These are phyloP conservation scores for Calameuta pallipes DNA, from an alignment of 2,888 invertebrate genomes.

Conservation along the genomic window DNA sequence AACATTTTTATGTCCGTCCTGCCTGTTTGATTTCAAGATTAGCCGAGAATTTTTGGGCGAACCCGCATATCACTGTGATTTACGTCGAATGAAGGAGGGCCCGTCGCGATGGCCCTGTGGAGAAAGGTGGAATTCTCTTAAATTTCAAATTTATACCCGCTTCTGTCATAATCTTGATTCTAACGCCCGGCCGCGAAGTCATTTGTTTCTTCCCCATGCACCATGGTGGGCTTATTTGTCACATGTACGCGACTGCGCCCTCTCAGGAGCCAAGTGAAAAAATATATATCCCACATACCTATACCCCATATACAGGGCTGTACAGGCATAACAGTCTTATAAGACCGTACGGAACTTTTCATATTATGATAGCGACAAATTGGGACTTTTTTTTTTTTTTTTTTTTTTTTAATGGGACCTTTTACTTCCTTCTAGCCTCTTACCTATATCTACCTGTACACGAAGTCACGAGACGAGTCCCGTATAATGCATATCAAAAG, in stretches of 20 bases:
- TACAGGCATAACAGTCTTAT: background rate
- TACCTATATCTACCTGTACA: background rate
- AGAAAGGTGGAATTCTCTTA: constrained; percentile 57
- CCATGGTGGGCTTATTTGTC: constrained; percentile 63
- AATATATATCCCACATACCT: background rate
- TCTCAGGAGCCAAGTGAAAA: constrained; percentile 11
- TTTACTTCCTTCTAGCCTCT: background rate
- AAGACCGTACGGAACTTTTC: constrained; percentile 4
- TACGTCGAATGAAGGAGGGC: constrained; percentile 50
- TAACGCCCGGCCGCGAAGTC: constrained; percentile 55
- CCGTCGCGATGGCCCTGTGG: constrained; percentile 31
- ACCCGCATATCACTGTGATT: constrained; percentile 66
- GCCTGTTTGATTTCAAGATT: constrained; percentile 65
- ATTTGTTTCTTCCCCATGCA: constrained; percentile 42
- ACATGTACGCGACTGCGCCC: constrained; percentile 24
- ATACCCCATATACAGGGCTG: background rate
- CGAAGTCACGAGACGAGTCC: background rate
- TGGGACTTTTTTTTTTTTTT: background rate
- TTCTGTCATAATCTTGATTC: constrained; percentile 65
- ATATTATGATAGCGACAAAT: background rate
- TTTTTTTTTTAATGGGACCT: background rate
- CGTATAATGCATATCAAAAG: background rate
- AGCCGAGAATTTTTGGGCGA: constrained; percentile 64
- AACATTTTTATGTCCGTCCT: constrained; percentile 63
- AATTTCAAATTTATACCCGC: constrained; percentile 65